Conservation (phyloP, 2,888 invertebrate genomes). For the Eupithecia pulchellata region DNA sequence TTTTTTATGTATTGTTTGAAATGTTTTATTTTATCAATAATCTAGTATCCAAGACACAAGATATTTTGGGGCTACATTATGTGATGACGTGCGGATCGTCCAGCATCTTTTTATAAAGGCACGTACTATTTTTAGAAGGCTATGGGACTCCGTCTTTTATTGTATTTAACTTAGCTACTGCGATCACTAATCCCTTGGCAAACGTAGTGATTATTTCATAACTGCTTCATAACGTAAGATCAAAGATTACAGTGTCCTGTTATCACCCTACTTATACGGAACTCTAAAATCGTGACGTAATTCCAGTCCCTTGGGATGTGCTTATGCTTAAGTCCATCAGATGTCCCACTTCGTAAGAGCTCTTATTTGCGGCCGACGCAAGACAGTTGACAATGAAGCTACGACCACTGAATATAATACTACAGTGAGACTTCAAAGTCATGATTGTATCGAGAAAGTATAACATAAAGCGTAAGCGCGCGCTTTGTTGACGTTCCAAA, state of each 20-base stretch:
- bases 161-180: background rate
- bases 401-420: no score
- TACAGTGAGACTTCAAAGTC: background rate
- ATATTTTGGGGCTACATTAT: no score
- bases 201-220: background rate
- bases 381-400: background rate
- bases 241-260: background rate
- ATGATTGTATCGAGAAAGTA: no score
- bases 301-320: background rate
- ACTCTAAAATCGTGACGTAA: background rate
- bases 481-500: no score
- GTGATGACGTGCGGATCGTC: no score
- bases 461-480: no score
- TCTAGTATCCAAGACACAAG: no score
- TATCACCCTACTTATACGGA: background rate
- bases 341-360: background rate
- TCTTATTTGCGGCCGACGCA: background rate
- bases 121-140: no score
- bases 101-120: no score
- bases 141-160: no score
- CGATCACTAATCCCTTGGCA: background rate
- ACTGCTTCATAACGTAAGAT: background rate
- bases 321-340: background rate
- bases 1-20: no score
- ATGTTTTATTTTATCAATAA: no score